A percentile compares a stretch with the other conserved stretches of the same genome.
Evolutionary conservation across 2,888 invertebrate species (phyloP).

Genomic region (Odontothrips loti): DNA sequence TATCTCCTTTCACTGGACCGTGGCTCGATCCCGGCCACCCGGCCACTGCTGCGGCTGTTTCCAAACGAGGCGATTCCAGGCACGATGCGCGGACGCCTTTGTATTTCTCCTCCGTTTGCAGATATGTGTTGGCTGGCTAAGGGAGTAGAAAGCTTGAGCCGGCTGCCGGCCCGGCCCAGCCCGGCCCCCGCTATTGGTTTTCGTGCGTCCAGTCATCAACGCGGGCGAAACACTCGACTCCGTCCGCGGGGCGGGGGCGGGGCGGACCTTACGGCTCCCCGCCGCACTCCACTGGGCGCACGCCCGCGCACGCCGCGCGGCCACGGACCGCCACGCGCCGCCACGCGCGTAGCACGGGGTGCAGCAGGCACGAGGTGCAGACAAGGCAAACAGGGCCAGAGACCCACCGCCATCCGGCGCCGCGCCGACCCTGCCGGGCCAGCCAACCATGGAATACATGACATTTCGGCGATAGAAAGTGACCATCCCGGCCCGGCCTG

Average conservation of each 20-base stretch:
- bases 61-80: no score
- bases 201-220: slow-evolving; percentile 1
- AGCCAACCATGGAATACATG: slow-evolving; percentile 1
- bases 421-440: background rate
- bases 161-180: background rate
- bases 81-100: background rate
- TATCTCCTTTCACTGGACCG: no score
- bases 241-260: background rate
- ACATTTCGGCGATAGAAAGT: slow-evolving; percentile 8
- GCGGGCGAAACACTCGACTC: background rate
- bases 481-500: background rate
- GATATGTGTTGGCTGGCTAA: background rate
- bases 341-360: background rate
- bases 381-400: background rate
- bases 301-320: background rate
- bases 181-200: background rate
- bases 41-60: no score
- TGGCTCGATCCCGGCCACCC: no score
- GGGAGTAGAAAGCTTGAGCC: background rate
- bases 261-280: background rate
- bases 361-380: background rate
- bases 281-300: background rate
- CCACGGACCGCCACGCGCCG: background rate
- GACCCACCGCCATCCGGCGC: background rate
- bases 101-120: background rate